Conservation (phyloP, 2,113 vertebrate genomes). For the Nicator chloris region DNA sequence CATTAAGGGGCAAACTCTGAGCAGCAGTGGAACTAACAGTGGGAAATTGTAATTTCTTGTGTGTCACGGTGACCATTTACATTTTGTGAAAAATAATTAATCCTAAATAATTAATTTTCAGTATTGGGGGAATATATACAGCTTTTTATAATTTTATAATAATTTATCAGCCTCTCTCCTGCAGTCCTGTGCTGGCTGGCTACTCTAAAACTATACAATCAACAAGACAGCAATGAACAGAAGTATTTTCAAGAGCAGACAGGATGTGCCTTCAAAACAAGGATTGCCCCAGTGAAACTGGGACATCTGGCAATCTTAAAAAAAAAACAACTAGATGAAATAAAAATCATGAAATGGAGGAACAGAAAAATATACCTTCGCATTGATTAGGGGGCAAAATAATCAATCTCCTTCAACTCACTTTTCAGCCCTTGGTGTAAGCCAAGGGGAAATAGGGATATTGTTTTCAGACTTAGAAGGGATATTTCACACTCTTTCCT, state of each 20-base stretch:
- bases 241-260: constrained; percentile 78
- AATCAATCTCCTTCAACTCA: constrained; percentile 72
- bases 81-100: constrained; percentile 41
- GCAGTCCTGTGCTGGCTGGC: constrained; percentile 62
- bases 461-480: constrained; percentile 47
- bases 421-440: constrained; percentile 60
- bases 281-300: constrained; percentile 75
- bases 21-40: background rate
- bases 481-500: background rate
- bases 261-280: constrained; percentile 72
- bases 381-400: constrained; percentile 72
- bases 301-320: constrained; percentile 75
- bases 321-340: constrained; percentile 65
- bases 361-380: constrained; percentile 75
- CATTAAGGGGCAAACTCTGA: background rate
- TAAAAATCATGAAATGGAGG: constrained; percentile 74
- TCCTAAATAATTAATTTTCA: constrained; percentile 52
- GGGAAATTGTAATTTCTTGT: background rate
- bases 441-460: constrained; percentile 47
- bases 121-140: constrained; percentile 29
- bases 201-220: constrained; percentile 66
- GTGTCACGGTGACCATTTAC: constrained; percentile 16
- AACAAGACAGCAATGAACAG: constrained; percentile 70
- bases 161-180: constrained; percentile 68
- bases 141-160: constrained; percentile 65